These are phyloP conservation scores for Melinopterus prodromus DNA, from an alignment of 2,888 invertebrate species.

Conservation along the genomic window DNA sequence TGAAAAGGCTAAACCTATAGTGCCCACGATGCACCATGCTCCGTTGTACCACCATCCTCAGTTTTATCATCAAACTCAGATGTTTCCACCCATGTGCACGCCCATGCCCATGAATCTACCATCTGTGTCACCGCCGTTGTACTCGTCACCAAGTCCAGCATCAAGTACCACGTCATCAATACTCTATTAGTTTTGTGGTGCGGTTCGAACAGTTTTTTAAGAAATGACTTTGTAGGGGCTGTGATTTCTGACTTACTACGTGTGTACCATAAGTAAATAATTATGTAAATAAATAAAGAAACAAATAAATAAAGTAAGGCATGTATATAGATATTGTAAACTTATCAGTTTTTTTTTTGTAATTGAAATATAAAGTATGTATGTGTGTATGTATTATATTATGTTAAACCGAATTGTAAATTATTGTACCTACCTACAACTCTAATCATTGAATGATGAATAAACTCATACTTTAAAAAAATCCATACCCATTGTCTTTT, in stretches of 20 bases:
- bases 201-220: not conserved
- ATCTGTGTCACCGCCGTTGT: constrained; percentile 56
- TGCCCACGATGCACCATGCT: constrained; percentile 75
- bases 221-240: not conserved
- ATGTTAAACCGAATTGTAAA: no score
- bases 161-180: constrained; percentile 57
- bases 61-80: constrained; percentile 57
- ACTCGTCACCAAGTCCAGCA: constrained; percentile 59
- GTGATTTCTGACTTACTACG: not conserved
- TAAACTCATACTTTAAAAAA: no score
- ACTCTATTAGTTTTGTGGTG: constrained; percentile 62
- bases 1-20: constrained; percentile 63
- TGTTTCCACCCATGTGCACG: constrained; percentile 63
- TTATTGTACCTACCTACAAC: no score
- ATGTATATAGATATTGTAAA: no score
- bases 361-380: no score
- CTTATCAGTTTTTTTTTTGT: no score
- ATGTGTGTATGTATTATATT: no score
- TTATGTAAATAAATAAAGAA: not conserved
- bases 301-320: no score
- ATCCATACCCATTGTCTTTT: no score
- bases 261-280: not conserved
- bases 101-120: constrained; percentile 54
- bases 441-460: no score
- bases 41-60: constrained; percentile 65